Evolutionary conservation across 2,797 vertebrate genomes (phyloP).

Genomic region (Odontamblyopus rebecca): DNA sequence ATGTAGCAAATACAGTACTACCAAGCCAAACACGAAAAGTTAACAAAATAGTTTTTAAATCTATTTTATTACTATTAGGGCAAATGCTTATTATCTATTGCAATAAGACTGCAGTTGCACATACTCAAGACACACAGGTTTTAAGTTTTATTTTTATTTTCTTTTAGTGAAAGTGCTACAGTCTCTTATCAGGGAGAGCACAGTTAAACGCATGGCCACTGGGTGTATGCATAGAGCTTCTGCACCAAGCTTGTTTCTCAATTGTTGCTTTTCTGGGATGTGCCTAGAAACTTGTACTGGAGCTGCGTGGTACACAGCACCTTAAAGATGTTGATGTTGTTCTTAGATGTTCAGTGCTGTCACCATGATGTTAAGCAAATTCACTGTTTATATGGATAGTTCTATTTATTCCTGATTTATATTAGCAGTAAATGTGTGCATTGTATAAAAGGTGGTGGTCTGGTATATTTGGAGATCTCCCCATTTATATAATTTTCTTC

Average conservation of each 20-base stretch:
- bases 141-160: constrained; percentile 18
- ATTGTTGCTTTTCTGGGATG: constrained; percentile 21
- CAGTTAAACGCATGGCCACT: constrained; percentile 58
- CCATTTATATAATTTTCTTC: constrained; percentile 39
- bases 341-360: constrained; percentile 61
- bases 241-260: constrained; percentile 23
- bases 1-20: constrained; percentile 76
- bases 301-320: constrained; percentile 63
- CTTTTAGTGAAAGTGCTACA: constrained; percentile 38
- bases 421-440: constrained; percentile 68
- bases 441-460: constrained; percentile 68
- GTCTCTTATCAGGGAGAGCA: constrained; percentile 59
- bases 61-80: constrained; percentile 64
- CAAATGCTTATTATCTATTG: constrained; percentile 60
- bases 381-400: constrained; percentile 68
- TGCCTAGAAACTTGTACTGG: constrained; percentile 16
- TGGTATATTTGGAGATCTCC: constrained; percentile 47
- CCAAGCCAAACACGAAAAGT: constrained; percentile 70
- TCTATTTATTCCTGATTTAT: constrained; percentile 76
- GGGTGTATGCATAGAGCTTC: constrained; percentile 51
- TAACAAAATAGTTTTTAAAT: constrained; percentile 51
- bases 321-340: constrained; percentile 65
- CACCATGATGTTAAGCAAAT: constrained; percentile 58
- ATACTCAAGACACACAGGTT: constrained; percentile 37
- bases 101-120: constrained; percentile 67